These are phyloP conservation scores for Stigmatopora nigra DNA, from an alignment of 2,113 vertebrate genomes.

Conservation along the genomic window DNA sequence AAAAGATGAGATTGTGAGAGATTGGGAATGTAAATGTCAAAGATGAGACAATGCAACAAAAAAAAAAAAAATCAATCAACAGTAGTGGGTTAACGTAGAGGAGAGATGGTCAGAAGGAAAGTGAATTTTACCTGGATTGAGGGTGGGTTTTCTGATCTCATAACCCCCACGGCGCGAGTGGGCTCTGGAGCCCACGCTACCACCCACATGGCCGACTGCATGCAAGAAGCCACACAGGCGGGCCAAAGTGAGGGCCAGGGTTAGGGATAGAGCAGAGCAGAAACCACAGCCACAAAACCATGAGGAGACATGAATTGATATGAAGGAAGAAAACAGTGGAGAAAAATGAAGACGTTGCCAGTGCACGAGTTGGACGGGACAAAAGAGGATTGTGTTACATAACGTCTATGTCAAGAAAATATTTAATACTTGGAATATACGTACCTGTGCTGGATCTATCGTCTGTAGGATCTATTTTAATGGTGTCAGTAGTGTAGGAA, in stretches of 20 bases:
- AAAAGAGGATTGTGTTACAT: constrained; percentile 30
- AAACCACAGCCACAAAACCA: constrained; percentile 47
- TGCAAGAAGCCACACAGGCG: constrained; percentile 58
- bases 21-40: background rate
- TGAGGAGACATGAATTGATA: constrained; percentile 25
- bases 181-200: constrained; percentile 40
- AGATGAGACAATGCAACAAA: constrained; percentile 4
- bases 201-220: constrained; percentile 48
- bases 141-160: constrained; percentile 56
- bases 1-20: constrained; percentile 7
- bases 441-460: constrained; percentile 81
- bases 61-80: background rate
- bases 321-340: constrained; percentile 8
- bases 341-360: constrained; percentile 3
- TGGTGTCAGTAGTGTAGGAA: constrained; percentile 65
- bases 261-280: constrained; percentile 55
- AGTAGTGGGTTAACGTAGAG: background rate
- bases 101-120: constrained; percentile 9
- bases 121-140: constrained; percentile 56
- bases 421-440: constrained; percentile 24
- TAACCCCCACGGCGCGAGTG: constrained; percentile 45
- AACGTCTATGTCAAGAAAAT: constrained; percentile 26
- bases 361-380: constrained; percentile 28
- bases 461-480: constrained; percentile 74
- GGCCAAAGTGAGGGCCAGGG: constrained; percentile 53